Evolutionary conservation across 2,888 invertebrate species (phyloP).

Genomic region (Spisula subtruncata): DNA sequence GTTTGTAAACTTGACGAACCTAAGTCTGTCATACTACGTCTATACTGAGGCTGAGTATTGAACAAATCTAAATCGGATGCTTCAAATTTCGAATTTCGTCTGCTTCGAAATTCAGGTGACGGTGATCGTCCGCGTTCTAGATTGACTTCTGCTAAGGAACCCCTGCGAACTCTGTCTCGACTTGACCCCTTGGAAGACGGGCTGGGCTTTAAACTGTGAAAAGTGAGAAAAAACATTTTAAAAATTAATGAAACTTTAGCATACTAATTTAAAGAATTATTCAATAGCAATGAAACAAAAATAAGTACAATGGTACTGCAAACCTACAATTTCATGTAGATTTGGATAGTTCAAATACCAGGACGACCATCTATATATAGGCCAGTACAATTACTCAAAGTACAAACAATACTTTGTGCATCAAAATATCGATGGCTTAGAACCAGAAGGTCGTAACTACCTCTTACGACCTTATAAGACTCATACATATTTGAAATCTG

Average conservation of each 20-base stretch:
- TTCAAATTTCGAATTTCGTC: conserved; percentile 60
- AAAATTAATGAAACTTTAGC: neutral
- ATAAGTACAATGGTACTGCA: too few species aligned
- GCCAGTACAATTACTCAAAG: too few species aligned
- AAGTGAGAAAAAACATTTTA: neutral
- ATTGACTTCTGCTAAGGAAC: conserved; percentile 66
- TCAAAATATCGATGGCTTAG: too few species aligned
- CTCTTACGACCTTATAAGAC: too few species aligned
- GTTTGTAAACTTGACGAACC: conserved; percentile 7
- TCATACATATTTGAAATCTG: too few species aligned
- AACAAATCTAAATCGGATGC: conserved; percentile 62
- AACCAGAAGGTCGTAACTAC: too few species aligned
- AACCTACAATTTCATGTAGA: too few species aligned
- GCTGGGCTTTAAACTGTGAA: conserved; percentile 23
- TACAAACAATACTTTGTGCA: too few species aligned
- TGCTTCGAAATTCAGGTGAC: conserved; percentile 24
- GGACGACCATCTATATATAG: too few species aligned
- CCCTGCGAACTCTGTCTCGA: conserved; percentile 36
- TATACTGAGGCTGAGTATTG: neutral
- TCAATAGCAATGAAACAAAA: too few species aligned
- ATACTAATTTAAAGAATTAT: too few species aligned
- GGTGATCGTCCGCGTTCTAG: conserved; percentile 59
- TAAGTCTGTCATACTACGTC: conserved; percentile 41
- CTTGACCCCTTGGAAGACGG: neutral
- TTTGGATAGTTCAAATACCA: too few species aligned